phyloP scores from a whole-genome alignment of 2,113 vertebrate genomes.

The Petrocephalus zakoni region DNA sequence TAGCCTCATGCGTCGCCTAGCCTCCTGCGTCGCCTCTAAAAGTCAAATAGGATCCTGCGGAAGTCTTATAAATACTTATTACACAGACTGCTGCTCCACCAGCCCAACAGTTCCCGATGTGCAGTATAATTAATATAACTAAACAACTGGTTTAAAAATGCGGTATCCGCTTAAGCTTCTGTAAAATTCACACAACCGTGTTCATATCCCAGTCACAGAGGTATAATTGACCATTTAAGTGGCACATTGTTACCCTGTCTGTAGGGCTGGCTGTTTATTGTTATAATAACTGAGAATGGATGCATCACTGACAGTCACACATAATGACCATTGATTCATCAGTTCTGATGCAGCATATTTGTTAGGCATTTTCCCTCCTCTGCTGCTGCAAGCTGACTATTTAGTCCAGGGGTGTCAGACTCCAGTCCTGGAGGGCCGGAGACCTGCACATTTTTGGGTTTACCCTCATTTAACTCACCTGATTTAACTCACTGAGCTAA shows the following conservation, averaged over 20 bases:
- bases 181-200: not conserved
- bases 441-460: too few relatives aligned
- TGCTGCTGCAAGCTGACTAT: not conserved
- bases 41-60: slow-evolving; percentile 55
- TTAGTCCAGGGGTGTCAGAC: too few relatives aligned
- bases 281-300: not conserved
- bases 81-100: slow-evolving; percentile 49
- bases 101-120: slow-evolving; percentile 62
- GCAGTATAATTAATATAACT: slow-evolving; percentile 51
- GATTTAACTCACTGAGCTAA: too few relatives aligned
- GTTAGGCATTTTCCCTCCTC: not conserved
- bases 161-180: not conserved
- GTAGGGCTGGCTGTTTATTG: not conserved
- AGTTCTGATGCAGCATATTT: not conserved
- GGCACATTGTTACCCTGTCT: not conserved
- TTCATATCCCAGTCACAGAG: not conserved
- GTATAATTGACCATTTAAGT: slow-evolving; percentile 25
- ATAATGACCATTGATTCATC: not conserved
- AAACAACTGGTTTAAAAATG: not conserved
- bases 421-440: too few relatives aligned
- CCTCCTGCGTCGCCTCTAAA: slow-evolving; percentile 32
- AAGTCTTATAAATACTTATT: slow-evolving; percentile 58
- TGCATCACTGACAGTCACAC: not conserved
- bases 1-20: slow-evolving; percentile 34
- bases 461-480: too few relatives aligned